Evolutionary conservation across 2,888 invertebrate genomes (phyloP).

Genomic region (Seladonia tumulorum): DNA sequence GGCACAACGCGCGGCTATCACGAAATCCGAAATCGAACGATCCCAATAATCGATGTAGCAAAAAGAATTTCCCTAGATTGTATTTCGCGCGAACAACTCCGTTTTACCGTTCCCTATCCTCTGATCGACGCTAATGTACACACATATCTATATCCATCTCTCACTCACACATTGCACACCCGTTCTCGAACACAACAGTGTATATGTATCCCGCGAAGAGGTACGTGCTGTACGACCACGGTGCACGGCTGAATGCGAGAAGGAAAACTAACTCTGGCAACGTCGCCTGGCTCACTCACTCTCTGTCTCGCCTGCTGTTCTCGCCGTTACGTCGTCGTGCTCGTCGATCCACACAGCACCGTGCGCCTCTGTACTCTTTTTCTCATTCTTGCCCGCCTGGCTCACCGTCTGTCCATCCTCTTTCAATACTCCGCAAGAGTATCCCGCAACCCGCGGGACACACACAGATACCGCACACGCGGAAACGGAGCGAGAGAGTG

Average conservation of each 20-base stretch:
- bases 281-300: conserved; percentile 77
- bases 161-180: conserved; percentile 41
- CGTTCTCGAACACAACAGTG: conserved; percentile 16
- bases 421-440: conserved; percentile 28
- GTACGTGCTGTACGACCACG: conserved; percentile 41
- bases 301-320: conserved; percentile 69
- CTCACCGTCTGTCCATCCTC: conserved; percentile 33
- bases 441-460: neutral
- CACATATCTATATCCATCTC: neutral
- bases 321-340: conserved; percentile 61
- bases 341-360: conserved; percentile 55
- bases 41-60: no score
- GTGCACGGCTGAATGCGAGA: conserved; percentile 50
- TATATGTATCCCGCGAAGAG: conserved; percentile 12
- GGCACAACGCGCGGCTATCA: neutral
- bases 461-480: neutral
- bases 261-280: conserved; percentile 76
- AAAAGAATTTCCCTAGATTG: no score
- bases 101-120: neutral
- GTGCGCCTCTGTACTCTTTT: conserved; percentile 30
- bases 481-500: neutral
- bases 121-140: neutral
- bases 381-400: conserved; percentile 48
- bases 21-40: conserved; percentile 5
- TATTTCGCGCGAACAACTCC: conserved; percentile 39